Evolutionary conservation across 2,113 vertebrate genomes (phyloP).

Genomic region (Epinephelus moara): DNA sequence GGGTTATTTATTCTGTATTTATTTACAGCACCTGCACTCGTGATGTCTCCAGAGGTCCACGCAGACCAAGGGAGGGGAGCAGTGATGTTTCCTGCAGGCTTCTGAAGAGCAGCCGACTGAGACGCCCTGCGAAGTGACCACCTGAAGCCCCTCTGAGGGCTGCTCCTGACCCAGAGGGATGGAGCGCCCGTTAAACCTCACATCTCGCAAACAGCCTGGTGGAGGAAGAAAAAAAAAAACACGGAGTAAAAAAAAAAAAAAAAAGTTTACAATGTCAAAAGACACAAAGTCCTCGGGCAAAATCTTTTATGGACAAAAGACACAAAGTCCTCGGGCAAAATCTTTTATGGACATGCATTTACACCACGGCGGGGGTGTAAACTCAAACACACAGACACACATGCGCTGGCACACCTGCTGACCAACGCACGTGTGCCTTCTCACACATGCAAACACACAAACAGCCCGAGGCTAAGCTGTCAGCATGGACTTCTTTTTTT

Average conservation of each 20-base stretch:
- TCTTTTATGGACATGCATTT: constrained; percentile 63
- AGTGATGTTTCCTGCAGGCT: constrained; percentile 89
- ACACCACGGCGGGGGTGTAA: constrained; percentile 34
- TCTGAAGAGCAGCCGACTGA: constrained; percentile 88
- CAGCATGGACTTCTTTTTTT: constrained; percentile 49
- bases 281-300: constrained; percentile 56
- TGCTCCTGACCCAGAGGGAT: constrained; percentile 84
- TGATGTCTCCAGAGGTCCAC: constrained; percentile 92
- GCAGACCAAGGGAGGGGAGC: constrained; percentile 87
- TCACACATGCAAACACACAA: constrained; percentile 53
- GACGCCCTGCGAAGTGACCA: constrained; percentile 86
- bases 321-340: constrained; percentile 54
- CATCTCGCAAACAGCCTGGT: constrained; percentile 90
- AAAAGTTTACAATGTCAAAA: constrained; percentile 39
- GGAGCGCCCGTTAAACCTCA: constrained; percentile 87
- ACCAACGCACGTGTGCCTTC: constrained; percentile 13
- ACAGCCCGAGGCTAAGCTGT: constrained; percentile 74
- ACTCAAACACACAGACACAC: constrained; percentile 40
- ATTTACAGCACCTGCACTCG: constrained; percentile 88
- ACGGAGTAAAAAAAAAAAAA: neutral
- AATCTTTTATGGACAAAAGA: constrained; percentile 61
- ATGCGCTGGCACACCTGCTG: constrained; percentile 54
- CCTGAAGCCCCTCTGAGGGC: constrained; percentile 81
- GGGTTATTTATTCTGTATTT: constrained; percentile 10
- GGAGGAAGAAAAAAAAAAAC: neutral